Conservation (phyloP, 1,140 invertebrate species). For the Diprion similis region DNA sequence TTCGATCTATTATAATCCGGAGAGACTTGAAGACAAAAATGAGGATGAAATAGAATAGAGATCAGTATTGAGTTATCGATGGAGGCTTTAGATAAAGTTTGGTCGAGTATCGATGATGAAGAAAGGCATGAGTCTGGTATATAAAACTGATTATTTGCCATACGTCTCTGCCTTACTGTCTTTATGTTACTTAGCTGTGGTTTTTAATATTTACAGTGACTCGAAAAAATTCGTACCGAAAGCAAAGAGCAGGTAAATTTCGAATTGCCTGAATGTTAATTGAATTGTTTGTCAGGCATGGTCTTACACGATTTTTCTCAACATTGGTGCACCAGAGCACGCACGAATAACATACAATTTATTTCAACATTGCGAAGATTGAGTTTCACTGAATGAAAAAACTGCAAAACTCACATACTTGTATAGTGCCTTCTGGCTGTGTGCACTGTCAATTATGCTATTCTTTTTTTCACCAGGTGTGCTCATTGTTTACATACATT, state of each 20-base stretch:
- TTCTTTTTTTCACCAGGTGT: constrained; percentile 53
- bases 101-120: too few species aligned
- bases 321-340: background rate
- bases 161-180: too few species aligned
- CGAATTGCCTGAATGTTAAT: constrained; percentile 1
- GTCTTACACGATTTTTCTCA: constrained; percentile 1
- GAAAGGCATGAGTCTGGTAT: too few species aligned
- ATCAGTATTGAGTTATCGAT: too few species aligned
- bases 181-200: background rate
- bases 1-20: too few species aligned
- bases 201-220: constrained; percentile 38
- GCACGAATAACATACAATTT: constrained; percentile 8
- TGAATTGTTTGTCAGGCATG: constrained; percentile 13
- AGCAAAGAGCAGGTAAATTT: constrained; percentile 41
- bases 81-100: too few species aligned
- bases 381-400: background rate
- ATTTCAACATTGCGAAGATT: background rate
- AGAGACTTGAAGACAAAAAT: too few species aligned
- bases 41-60: too few species aligned
- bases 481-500: constrained; percentile 64
- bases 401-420: too few species aligned
- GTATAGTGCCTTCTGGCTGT: too few species aligned
- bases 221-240: constrained; percentile 33
- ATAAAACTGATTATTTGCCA: too few species aligned
- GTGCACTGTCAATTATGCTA: too few species aligned